phyloP scores from a whole-genome alignment of 1,140 invertebrate genomes.

The Microplitis demolitor region DNA sequence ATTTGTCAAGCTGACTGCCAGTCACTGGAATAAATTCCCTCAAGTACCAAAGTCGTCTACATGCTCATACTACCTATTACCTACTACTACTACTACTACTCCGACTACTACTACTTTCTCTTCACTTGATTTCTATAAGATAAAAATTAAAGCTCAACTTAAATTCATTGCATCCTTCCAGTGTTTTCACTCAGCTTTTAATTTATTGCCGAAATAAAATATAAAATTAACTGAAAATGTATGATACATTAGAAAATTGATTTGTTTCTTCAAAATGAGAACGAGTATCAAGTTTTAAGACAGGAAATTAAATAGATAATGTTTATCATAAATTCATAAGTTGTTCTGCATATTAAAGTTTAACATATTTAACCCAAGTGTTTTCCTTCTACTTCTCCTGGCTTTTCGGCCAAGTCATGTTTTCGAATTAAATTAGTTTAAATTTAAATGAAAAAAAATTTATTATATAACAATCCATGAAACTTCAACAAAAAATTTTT shows the following conservation, averaged over 20 bases:
- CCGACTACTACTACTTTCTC: not conserved
- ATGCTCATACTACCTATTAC: not conserved
- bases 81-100: too few relatives aligned
- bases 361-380: too few relatives aligned
- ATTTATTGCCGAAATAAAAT: not conserved
- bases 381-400: too few relatives aligned
- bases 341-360: not conserved
- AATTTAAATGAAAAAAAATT: too few relatives aligned
- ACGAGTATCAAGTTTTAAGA: conserved; percentile 15
- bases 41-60: not conserved
- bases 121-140: not conserved
- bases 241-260: not conserved
- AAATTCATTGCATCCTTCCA: conserved; percentile 1
- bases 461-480: too few relatives aligned
- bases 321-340: conserved; percentile 24
- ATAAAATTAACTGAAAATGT: not conserved
- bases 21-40: conserved; percentile 1
- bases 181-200: not conserved
- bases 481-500: too few relatives aligned
- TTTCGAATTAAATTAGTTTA: too few relatives aligned
- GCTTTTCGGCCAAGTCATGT: too few relatives aligned
- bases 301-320: conserved; percentile 53
- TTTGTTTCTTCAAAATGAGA: not conserved
- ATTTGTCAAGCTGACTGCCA: conserved; percentile 20
- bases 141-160: not conserved